Percentiles rank a stretch among this genome's conserved stretches.
phyloP scores from a whole-genome alignment of 2,797 vertebrate species.

The Allobates femoralis region DNA sequence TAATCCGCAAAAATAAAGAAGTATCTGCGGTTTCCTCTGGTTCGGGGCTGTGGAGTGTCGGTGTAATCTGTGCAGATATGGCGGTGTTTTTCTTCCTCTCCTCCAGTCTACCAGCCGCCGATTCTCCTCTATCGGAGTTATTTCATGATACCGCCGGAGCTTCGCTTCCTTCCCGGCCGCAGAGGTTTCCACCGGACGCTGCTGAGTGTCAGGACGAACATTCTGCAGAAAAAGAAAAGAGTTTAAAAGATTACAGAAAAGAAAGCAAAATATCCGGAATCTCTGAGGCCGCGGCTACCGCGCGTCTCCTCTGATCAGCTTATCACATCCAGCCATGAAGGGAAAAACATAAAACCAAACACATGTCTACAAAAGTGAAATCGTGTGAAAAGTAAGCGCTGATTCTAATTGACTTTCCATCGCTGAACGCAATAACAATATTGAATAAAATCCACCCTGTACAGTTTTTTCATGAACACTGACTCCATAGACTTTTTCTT shows the following conservation, averaged over 20 bases:
- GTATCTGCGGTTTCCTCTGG: neutral
- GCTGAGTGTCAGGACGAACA: neutral
- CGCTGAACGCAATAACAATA: too few relatives aligned
- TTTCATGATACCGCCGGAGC: conserved; percentile 17
- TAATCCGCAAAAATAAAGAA: neutral
- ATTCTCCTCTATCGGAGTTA: neutral
- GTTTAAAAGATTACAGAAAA: neutral
- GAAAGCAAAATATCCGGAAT: neutral
- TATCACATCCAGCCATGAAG: neutral
- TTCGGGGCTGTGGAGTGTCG: conserved; percentile 5
- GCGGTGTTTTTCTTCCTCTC: conserved; percentile 31
- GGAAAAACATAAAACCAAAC: neutral
- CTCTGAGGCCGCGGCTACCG: neutral
- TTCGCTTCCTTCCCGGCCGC: conserved; percentile 14
- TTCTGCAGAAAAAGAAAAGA: neutral
- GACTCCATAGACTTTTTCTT: too few relatives aligned
- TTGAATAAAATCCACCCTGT: too few relatives aligned
- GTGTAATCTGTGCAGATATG: conserved; percentile 31
- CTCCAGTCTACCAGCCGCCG: neutral
- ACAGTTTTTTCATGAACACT: too few relatives aligned
- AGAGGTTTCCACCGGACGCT: conserved; percentile 35
- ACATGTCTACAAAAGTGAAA: neutral
- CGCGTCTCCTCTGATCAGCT: neutral
- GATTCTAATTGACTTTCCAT: too few relatives aligned
- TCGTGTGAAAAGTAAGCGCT: neutral